Evolutionary conservation across 2,888 invertebrate species (phyloP).

Genomic region (Hartigia nigra): DNA sequence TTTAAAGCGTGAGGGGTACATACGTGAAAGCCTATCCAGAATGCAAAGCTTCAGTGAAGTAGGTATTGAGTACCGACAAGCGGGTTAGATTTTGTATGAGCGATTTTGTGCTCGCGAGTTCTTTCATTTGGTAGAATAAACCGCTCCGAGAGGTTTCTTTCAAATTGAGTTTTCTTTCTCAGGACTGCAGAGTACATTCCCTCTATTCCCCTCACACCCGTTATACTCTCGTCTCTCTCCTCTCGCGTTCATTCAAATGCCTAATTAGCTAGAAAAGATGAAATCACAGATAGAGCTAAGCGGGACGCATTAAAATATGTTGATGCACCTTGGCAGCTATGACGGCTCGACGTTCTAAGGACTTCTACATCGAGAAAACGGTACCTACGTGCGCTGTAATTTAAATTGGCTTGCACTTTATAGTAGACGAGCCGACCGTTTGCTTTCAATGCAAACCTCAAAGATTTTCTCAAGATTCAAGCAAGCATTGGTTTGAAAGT

Average conservation of each 20-base stretch:
- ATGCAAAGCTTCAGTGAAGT: background rate
- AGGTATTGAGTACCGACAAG: constrained; percentile 5
- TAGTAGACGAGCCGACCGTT: background rate
- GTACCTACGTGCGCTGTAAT: background rate
- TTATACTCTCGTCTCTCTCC: background rate
- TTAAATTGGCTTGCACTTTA: constrained; percentile 2
- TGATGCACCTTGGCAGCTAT: background rate
- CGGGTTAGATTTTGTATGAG: constrained; percentile 3
- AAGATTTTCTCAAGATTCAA: background rate
- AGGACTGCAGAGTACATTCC: constrained; percentile 4
- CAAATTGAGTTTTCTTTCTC: constrained; percentile 17
- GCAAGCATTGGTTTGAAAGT: background rate
- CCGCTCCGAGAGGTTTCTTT: constrained; percentile 13
- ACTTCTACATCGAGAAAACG: background rate
- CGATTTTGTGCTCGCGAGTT: constrained; percentile 5
- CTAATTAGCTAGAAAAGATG: constrained; percentile 19
- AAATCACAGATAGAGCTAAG: background rate
- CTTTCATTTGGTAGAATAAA: constrained; percentile 14
- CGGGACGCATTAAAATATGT: constrained; percentile 2
- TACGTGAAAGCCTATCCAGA: constrained; percentile 1
- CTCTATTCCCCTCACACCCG: background rate
- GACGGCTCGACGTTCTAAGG: background rate
- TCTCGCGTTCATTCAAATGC: constrained; percentile 11
- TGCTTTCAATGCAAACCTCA: constrained; percentile 2
- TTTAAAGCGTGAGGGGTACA: constrained; percentile 2